These are phyloP conservation scores for Phyllotis vaccarum DNA, from an alignment of 2,797 vertebrate species.

Conservation along the genomic window DNA sequence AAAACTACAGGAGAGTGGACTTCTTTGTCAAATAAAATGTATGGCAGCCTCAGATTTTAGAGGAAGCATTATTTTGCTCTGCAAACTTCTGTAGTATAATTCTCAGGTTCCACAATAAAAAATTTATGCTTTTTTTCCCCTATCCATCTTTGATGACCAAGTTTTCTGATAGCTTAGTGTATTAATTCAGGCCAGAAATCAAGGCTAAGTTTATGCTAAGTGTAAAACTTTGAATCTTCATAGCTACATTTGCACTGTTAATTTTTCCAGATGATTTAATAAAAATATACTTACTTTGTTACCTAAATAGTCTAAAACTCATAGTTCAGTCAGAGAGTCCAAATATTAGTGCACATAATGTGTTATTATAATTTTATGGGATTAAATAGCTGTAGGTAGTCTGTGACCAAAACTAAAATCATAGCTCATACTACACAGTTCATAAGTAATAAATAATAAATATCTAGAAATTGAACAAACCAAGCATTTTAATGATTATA, in stretches of 20 bases:
- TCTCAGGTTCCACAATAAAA: background rate
- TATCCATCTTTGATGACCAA: background rate
- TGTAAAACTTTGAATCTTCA: background rate
- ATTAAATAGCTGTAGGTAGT: conserved; percentile 9
- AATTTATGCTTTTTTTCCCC: accelerated
- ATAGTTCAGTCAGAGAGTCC: background rate
- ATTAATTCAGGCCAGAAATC: background rate
- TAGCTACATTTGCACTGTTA: background rate
- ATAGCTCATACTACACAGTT: background rate
- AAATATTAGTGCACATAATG: background rate
- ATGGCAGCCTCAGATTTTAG: background rate
- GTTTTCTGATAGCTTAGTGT: background rate
- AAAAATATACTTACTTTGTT: background rate
- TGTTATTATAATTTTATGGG: background rate
- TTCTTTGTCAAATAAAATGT: background rate
- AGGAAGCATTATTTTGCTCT: background rate
- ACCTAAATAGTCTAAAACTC: conserved; percentile 10
- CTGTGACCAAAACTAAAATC: background rate
- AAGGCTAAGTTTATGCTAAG: background rate
- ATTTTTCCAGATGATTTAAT: background rate
- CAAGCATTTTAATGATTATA: background rate
- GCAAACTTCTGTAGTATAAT: background rate
- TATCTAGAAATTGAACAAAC: background rate
- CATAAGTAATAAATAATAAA: background rate
- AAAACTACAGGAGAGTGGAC: background rate